Conservation (phyloP, 2,113 vertebrate species). For the Cyanoliseus patagonus region DNA sequence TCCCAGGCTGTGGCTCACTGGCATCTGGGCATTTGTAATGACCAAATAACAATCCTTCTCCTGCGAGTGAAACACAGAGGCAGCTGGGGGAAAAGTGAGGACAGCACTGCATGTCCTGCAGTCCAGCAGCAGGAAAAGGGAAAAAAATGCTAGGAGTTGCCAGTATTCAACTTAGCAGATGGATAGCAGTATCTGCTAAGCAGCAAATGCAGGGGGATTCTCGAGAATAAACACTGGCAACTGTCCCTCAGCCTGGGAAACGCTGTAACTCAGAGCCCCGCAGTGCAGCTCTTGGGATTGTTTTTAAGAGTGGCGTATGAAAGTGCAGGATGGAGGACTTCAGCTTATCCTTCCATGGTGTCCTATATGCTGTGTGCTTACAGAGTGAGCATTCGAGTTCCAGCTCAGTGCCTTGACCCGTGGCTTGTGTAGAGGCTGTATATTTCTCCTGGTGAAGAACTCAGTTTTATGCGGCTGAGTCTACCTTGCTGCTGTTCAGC, state of each 20-base stretch:
- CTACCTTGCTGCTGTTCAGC: neutral
- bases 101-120: neutral
- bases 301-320: neutral
- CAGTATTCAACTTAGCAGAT: neutral
- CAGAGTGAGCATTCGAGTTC: neutral
- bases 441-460: neutral
- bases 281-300: neutral
- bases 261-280: neutral
- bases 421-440: neutral
- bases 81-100: neutral
- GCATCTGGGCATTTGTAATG: fast-evolving
- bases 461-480: neutral
- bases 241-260: neutral
- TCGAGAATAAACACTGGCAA: neutral
- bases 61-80: neutral
- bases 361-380: neutral
- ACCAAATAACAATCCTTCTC: neutral
- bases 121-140: neutral
- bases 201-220: neutral
- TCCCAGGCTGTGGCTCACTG: neutral
- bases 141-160: neutral
- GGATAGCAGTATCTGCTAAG: neutral
- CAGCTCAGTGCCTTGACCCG: neutral
- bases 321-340: neutral
- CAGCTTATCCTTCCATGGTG: neutral